Evolutionary conservation across 37 sponge, comb jelly and placozoan genomes (phyloP).

Genomic region (Chondrosia reniformis): DNA sequence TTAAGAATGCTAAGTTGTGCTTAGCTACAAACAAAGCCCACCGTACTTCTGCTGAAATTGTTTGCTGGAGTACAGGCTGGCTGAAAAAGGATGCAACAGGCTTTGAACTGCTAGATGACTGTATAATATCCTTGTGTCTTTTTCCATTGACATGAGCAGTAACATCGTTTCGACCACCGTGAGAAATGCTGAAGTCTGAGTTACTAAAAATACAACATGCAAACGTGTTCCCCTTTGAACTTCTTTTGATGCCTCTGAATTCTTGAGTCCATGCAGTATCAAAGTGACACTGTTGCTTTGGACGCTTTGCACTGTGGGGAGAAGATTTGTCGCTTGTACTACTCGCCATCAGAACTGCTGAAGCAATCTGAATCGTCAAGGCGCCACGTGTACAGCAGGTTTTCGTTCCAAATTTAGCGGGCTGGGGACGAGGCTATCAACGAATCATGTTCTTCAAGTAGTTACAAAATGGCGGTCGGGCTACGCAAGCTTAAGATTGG

Average conservation of each 20-base stretch:
- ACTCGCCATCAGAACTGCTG: neutral
- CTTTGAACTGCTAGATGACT: neutral
- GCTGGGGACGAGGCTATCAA: too few species aligned
- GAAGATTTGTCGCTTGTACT: neutral
- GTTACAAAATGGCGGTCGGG: too few species aligned
- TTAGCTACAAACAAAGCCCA: slow-evolving; percentile 33
- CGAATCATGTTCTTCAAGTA: too few species aligned
- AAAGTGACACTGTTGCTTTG: slow-evolving; percentile 45
- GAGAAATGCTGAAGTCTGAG: slow-evolving; percentile 37
- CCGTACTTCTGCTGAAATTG: slow-evolving; percentile 23
- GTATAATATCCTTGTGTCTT: slow-evolving; percentile 7
- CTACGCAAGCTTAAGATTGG: too few species aligned
- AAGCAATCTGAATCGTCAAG: neutral
- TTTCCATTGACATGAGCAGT: slow-evolving; percentile 24
- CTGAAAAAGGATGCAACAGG: neutral
- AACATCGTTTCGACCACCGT: slow-evolving; percentile 40
- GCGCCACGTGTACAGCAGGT: too few species aligned
- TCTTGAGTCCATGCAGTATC: slow-evolving; percentile 22
- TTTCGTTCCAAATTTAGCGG: too few species aligned
- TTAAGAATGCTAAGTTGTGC: slow-evolving; percentile 31
- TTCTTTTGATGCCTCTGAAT: slow-evolving; percentile 38
- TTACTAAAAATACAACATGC: slow-evolving; percentile 17
- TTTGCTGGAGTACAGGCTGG: neutral
- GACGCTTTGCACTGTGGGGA: neutral
- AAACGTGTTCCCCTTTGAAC: slow-evolving; percentile 26